These are phyloP conservation scores for Anseranas semipalmata DNA, from an alignment of 2,113 vertebrate genomes.

Conservation along the genomic window DNA sequence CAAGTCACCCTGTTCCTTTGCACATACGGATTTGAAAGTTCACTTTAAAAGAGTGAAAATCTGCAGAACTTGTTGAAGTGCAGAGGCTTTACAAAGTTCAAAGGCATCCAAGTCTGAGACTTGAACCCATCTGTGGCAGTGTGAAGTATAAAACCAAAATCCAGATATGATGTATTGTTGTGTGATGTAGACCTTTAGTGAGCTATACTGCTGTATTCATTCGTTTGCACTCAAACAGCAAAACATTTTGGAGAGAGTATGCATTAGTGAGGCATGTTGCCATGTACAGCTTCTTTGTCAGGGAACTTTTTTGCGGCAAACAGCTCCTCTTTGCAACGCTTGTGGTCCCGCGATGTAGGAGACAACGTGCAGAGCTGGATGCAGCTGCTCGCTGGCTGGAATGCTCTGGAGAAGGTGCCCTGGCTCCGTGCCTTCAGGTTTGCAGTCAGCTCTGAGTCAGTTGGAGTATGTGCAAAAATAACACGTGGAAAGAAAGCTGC, in stretches of 20 bases:
- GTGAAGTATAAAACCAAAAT: background rate
- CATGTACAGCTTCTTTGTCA: background rate
- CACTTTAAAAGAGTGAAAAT: background rate
- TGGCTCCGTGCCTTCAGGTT: background rate
- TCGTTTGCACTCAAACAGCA: background rate
- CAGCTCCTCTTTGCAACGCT: background rate
- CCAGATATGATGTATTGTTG: background rate
- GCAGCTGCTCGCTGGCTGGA: background rate
- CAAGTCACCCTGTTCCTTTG: background rate
- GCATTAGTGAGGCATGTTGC: background rate
- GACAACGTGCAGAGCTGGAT: fast-evolving
- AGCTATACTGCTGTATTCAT: fast-evolving
- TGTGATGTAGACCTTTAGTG: background rate
- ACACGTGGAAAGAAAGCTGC: background rate
- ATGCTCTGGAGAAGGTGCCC: background rate
- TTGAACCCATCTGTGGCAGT: background rate
- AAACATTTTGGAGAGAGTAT: background rate
- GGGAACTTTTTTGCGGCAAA: background rate
- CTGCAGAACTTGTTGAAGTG: background rate
- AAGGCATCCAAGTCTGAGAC: background rate
- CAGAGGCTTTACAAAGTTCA: background rate
- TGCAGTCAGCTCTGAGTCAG: background rate
- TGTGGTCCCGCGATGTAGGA: background rate
- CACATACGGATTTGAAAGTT: background rate
- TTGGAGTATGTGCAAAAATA: background rate